These are phyloP conservation scores for Manduca sexta DNA, from an alignment of 1,140 invertebrate species.

Conservation along the genomic window DNA sequence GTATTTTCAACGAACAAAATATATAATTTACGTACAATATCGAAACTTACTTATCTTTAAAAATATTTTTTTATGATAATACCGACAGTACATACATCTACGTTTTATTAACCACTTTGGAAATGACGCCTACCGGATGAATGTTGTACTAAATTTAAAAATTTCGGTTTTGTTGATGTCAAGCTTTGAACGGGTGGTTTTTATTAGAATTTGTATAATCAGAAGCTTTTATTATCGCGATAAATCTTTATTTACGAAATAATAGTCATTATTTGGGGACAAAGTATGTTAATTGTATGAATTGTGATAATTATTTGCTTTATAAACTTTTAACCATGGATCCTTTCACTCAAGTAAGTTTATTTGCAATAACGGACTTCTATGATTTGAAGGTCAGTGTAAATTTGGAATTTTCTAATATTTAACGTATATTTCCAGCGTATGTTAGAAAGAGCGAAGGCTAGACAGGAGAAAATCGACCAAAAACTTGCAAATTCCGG, in stretches of 20 bases:
- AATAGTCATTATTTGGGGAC: neutral
- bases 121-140: slow-evolving; percentile 19
- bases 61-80: too few species aligned
- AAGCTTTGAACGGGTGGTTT: slow-evolving; percentile 40
- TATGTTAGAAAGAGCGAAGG: slow-evolving; percentile 67
- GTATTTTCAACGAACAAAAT: too few species aligned
- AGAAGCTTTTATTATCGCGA: neutral
- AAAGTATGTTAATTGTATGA: slow-evolving; percentile 20
- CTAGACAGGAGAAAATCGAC: slow-evolving; percentile 69
- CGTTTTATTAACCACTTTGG: too few species aligned
- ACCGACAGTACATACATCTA: too few species aligned
- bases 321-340: slow-evolving; percentile 37
- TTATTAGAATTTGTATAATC: slow-evolving; percentile 12
- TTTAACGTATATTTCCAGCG: slow-evolving; percentile 45
- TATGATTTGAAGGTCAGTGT: slow-evolving; percentile 11
- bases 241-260: neutral
- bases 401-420: slow-evolving; percentile 2
- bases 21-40: too few species aligned
- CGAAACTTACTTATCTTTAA: too few species aligned
- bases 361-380: slow-evolving; percentile 23
- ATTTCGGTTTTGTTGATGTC: slow-evolving; percentile 58
- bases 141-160: slow-evolving; percentile 37
- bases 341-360: slow-evolving; percentile 69
- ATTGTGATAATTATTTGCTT: slow-evolving; percentile 19
- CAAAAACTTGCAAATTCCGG: slow-evolving; percentile 63